Evolutionary conservation across 2,888 invertebrate species (phyloP).

Genomic region (Rhagium mordax): DNA sequence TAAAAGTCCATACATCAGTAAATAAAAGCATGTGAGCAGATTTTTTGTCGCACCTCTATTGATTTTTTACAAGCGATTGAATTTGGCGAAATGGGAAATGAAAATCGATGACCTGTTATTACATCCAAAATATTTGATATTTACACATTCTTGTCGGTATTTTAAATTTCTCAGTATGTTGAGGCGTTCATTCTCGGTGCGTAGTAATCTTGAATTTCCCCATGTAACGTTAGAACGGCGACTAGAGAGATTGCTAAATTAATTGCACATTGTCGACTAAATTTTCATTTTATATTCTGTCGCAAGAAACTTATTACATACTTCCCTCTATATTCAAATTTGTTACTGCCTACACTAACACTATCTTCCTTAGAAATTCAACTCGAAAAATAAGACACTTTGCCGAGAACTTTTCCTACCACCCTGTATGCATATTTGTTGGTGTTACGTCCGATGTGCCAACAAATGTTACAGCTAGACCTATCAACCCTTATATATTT

Average conservation of each 20-base stretch:
- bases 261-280: not conserved
- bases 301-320: not conserved
- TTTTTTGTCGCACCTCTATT: too few species aligned
- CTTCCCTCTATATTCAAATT: not conserved
- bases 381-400: not conserved
- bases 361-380: not conserved
- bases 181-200: not conserved
- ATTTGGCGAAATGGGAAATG: too few species aligned
- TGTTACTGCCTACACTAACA: not conserved
- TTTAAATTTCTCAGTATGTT: not conserved
- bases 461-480: too few species aligned
- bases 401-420: too few species aligned
- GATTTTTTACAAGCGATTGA: not conserved
- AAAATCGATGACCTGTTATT: not conserved
- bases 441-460: too few species aligned
- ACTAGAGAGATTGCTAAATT: not conserved
- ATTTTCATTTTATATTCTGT: not conserved
- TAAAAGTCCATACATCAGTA: too few species aligned
- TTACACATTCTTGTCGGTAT: not conserved
- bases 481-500: too few species aligned
- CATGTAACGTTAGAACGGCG: too few species aligned
- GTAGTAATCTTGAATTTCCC: too few species aligned
- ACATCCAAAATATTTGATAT: not conserved
- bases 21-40: too few species aligned
- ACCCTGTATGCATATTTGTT: too few species aligned